Base-by-base conservation (phyloP, 2,113 vertebrate species). In the Periophthalmodon schlosseri region DNA sequence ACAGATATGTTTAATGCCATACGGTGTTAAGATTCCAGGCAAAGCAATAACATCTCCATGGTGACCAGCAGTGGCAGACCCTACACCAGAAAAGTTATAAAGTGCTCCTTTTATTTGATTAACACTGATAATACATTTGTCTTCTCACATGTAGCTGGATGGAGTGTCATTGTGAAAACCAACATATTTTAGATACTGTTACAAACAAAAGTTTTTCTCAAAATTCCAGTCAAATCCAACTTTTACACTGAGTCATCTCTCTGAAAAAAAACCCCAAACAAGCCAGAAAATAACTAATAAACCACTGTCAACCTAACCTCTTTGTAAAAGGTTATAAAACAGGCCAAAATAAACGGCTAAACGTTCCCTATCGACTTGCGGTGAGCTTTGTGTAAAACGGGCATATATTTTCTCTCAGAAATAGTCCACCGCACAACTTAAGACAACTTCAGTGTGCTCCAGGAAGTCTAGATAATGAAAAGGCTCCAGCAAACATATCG, bases 401-500 rank as follows among this genome's bases (percentile, higher is more conserved):
- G 63, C 63, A 24, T 67, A 71, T 70, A 47, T 73, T 24, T 71
- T n/a, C 44, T 33, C 11, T 1, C 10, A 23, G 60, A 75, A 76
- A 20, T 76, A 46, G 34, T 16, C 63, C 50, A 33, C 4, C 4
- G 2, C 34, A 56, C 23, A 66, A 79, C 50, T 83, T 74, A 21
- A 57, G 47, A 63, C 61, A 83, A 79, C 73, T 73, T 47, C 74
- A 81, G 39, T 84, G 80, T 80, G 50, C 73, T 82, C 39, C 56
- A 57, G 79, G 79, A 85, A 76, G 58, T 58, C 13, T 72, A 69
- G 74, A 80, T 78, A 86, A 82, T 84, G 73, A 88, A 89, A 81
- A 82, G 76, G 78, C 79, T 86, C 67, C 77, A 67, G 77, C 49
- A 70, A 68, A 10, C 74, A 77, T 88, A 88, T 86, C 83, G 84